Conservation (phyloP, 2,113 vertebrate genomes). For the Bubo bubo region DNA sequence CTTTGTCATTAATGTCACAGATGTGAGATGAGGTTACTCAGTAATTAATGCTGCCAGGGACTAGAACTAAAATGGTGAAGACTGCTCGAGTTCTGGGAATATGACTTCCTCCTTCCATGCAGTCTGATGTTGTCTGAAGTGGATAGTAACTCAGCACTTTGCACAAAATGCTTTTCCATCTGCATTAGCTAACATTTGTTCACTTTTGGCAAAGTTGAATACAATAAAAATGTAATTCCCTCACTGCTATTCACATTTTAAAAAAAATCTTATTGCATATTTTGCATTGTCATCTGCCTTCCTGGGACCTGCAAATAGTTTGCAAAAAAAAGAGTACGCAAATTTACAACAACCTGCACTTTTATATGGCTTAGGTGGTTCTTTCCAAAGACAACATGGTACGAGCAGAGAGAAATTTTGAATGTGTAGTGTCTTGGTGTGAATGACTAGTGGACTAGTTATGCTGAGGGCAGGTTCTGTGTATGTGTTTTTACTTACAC, state of each 20-base stretch:
- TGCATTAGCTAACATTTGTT: background rate
- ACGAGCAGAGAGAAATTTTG: background rate
- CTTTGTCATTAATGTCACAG: background rate
- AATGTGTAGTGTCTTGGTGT: background rate
- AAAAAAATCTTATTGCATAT: background rate
- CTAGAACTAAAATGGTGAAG: background rate
- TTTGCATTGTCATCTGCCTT: background rate
- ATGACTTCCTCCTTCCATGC: background rate
- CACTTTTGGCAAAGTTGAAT: background rate
- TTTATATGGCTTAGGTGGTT: background rate
- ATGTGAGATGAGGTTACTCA: background rate
- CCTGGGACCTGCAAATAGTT: background rate
- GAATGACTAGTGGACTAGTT: background rate
- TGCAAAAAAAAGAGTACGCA: background rate
- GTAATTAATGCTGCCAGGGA: background rate
- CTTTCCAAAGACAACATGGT: background rate
- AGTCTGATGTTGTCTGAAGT: background rate
- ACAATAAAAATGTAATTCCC: background rate
- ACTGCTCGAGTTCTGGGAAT: background rate
- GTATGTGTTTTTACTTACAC: background rate
- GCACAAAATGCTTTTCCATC: background rate
- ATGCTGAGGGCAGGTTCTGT: background rate
- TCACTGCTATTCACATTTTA: background rate
- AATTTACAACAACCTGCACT: background rate
- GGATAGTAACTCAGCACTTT: background rate